phyloP scores from a whole-genome alignment of 1,140 invertebrate species.

The Rhopalosiphum maidis region DNA sequence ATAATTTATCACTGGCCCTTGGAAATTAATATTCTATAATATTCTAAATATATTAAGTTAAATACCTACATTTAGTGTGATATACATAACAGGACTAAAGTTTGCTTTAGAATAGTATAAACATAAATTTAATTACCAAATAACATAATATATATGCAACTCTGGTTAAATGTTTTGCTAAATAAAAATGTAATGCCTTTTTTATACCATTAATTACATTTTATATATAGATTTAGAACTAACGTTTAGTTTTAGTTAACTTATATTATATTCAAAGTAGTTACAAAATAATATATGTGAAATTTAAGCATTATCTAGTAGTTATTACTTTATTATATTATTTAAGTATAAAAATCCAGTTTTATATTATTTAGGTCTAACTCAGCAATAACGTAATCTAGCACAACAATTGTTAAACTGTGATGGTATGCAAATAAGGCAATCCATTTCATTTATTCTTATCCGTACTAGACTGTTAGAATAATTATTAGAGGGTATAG shows the following conservation, averaged over 20 bases:
- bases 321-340: not conserved
- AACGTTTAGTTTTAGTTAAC: not conserved
- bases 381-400: not conserved
- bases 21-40: not conserved
- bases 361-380: not conserved
- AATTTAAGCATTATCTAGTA: not conserved
- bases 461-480: not conserved
- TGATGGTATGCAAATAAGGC: not conserved
- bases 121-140: not conserved
- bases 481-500: not conserved
- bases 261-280: not conserved
- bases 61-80: not conserved
- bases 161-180: not conserved
- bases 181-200: not conserved
- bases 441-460: not conserved
- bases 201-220: not conserved
- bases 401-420: not conserved
- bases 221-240: not conserved
- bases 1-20: not conserved
- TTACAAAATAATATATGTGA: not conserved
- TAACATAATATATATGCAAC: not conserved
- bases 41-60: not conserved
- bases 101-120: not conserved
- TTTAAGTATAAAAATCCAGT: not conserved
- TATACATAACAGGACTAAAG: not conserved